Conservation (phyloP, 53 echinoderm and acorn worm genomes). For the Echinarachnius parma region DNA sequence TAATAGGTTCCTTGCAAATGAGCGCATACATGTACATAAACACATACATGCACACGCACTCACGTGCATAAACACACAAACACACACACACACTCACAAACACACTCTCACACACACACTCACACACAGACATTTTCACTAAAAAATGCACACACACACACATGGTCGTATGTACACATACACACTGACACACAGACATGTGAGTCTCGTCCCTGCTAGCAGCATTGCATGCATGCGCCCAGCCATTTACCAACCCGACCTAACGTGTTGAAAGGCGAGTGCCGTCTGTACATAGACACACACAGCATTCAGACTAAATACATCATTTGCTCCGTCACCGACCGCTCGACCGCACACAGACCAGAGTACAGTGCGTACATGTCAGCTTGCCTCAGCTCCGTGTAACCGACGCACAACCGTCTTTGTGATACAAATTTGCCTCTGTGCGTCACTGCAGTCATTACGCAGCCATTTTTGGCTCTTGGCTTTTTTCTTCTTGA, state of each 20-base stretch:
- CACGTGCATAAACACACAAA: slow-evolving; percentile 35
- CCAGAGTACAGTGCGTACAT: slow-evolving; percentile 21
- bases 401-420: no score
- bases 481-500: slow-evolving; percentile 28
- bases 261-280: slow-evolving; percentile 24
- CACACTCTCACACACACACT: slow-evolving; percentile 46
- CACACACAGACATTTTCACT: slow-evolving; percentile 4
- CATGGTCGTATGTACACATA: slow-evolving; percentile 8
- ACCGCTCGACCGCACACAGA: no score
- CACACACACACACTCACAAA: slow-evolving; percentile 19
- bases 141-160: slow-evolving; percentile 1
- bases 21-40: no score
- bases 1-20: no score
- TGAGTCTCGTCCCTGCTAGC: not conserved
- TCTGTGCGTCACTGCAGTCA: slow-evolving; percentile 52
- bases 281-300: slow-evolving; percentile 26
- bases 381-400: no score
- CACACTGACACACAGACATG: slow-evolving; percentile 15
- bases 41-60: slow-evolving; percentile 18
- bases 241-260: no score
- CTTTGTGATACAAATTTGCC: slow-evolving; percentile 56
- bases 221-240: no score
- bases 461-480: slow-evolving; percentile 48
- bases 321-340: slow-evolving; percentile 49
- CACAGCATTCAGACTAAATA: slow-evolving; percentile 38